phyloP scores from a whole-genome alignment of 2,888 invertebrate genomes.

The Sisyra nigra region DNA sequence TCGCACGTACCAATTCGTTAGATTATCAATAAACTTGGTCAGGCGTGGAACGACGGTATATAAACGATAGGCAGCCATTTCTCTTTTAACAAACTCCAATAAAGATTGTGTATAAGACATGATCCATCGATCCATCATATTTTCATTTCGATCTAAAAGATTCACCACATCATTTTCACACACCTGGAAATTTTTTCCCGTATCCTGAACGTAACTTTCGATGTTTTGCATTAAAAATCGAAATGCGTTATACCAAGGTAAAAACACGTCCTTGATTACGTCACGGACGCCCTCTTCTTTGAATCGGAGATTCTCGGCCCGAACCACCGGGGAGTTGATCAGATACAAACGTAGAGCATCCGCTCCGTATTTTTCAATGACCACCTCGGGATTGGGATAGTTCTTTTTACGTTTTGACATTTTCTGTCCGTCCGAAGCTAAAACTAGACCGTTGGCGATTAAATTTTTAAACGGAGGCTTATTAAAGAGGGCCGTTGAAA shows the following conservation, averaged over 20 bases:
- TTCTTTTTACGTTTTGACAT: constrained; percentile 99
- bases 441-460: constrained; percentile 87
- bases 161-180: constrained; percentile 19
- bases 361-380: constrained; percentile 86
- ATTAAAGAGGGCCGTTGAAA: constrained; percentile 89
- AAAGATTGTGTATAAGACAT: constrained; percentile 91
- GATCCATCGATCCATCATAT: constrained; percentile 97
- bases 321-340: constrained; percentile 94
- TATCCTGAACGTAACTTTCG: constrained; percentile 56
- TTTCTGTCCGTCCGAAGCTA: constrained; percentile 96
- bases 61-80: constrained; percentile 88
- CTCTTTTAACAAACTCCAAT: constrained; percentile 69
- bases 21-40: constrained; percentile 90
- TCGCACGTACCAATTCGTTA: constrained; percentile 98
- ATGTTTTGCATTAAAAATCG: constrained; percentile 91
- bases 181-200: constrained; percentile 23
- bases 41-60: constrained; percentile 91
- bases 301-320: constrained; percentile 90
- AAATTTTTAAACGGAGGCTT: constrained; percentile 97
- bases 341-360: constrained; percentile 92
- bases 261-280: constrained; percentile 90
- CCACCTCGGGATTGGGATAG: constrained; percentile 90
- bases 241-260: constrained; percentile 93
- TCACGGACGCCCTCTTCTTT: constrained; percentile 96
- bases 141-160: constrained; percentile 25